Base-by-base conservation (phyloP, 2,113 vertebrate species). In the Ursus arctos region DNA sequence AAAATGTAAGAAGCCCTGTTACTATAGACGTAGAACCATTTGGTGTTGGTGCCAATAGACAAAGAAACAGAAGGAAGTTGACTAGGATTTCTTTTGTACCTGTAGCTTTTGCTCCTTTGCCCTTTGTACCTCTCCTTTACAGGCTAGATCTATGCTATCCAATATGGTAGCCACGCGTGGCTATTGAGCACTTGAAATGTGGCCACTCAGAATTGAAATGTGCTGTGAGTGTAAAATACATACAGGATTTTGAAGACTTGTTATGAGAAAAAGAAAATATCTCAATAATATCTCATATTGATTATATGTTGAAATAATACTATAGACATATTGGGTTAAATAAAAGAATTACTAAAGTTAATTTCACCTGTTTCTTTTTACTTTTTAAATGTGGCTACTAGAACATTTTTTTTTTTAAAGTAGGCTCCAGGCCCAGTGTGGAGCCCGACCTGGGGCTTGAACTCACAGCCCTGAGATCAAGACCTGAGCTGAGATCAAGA, bases 331-430 rank as follows among this genome's bases (percentile, higher is more conserved):
- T 10, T 65, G 40, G 33, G 15, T 87, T 83, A 71, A 69, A 65
- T 83, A 88, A 90, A 67, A 88, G 88, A 79, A 61, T 93, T 93
- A 51, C 36, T 93, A 65, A 77, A 90, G 53, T 96, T 94, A 93
- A 90, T 53, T 91, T 91, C 6, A 95, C 22, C 47, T 81, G 4
- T 94, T 96, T 55, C 16, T 53, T 81, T 90, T 91, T 47, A 49
- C 24, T 11, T 87, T 94, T 63, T 80, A 8, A 80, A 12, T 81
- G 31, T 65, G 33, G 31, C 59, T 94, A 36, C 13, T 91, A 81
- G 36, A 96, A 47, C 1, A 28, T 16, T 16, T 15, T 65, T 65
- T 67, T 67, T 67, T 67, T n/a, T 3, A 14, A 2, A 67, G 7
- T 67, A 18, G 15, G 15, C 15, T 67, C 65, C 15, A 67, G 33